A percentile compares a stretch with the other conserved stretches of the same genome.
Conservation (phyloP, 2,797 vertebrate species). For the Chelon auratus region DNA sequence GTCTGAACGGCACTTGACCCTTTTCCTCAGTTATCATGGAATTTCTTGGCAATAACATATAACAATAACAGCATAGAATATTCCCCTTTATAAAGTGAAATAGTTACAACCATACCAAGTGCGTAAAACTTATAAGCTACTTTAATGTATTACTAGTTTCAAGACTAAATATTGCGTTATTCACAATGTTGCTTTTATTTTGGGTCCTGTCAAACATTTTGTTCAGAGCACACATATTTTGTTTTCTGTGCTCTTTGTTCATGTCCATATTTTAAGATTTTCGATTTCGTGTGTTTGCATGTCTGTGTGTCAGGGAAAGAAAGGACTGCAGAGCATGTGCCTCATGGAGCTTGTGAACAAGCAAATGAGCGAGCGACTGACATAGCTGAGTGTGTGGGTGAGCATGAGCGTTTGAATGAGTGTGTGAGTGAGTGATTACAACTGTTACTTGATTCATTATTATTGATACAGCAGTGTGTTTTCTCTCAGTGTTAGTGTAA, state of each 20-base stretch:
- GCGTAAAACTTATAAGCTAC: not conserved
- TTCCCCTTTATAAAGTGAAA: not conserved
- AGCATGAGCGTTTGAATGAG: conserved; percentile 54
- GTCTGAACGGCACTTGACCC: too few species aligned
- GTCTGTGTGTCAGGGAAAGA: conserved; percentile 17
- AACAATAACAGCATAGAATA: not conserved
- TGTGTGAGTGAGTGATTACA: conserved; percentile 22
- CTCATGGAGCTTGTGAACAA: conserved; percentile 40
- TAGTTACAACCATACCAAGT: not conserved
- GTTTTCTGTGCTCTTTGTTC: not conserved
- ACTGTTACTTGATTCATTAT: conserved; percentile 59
- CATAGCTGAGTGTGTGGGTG: conserved; percentile 52
- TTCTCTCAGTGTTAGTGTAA: conserved; percentile 44
- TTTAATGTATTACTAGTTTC: too few species aligned
- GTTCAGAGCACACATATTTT: not conserved
- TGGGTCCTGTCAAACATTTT: not conserved
- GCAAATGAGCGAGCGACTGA: conserved; percentile 42
- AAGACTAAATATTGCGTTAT: not conserved
- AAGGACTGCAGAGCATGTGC: conserved; percentile 8
- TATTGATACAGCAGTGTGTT: conserved; percentile 53
- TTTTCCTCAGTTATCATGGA: not conserved
- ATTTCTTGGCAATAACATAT: not conserved
- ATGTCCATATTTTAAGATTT: not conserved
- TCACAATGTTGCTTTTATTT: too few species aligned
- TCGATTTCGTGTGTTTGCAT: not conserved